Percentiles rank a stretch among this genome's conserved stretches.
Evolutionary conservation across 2,113 vertebrate genomes (phyloP).

Genomic region (Oreochromis niloticus): DNA sequence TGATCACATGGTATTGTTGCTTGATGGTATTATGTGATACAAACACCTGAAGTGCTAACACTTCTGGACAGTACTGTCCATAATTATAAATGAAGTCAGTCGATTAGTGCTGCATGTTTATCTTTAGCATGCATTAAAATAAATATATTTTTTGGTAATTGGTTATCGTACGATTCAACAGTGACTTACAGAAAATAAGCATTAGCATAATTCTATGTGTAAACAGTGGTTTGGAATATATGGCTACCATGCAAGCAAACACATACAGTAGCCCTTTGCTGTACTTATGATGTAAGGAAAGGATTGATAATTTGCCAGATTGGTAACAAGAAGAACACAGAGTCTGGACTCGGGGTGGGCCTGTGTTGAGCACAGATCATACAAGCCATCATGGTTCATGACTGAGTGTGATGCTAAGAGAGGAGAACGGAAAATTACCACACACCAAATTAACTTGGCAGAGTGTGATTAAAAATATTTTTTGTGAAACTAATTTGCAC

Average conservation of each 20-base stretch:
- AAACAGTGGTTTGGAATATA: neutral
- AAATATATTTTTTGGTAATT: too few species aligned
- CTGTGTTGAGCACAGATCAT: constrained; percentile 18
- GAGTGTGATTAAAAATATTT: constrained; percentile 72
- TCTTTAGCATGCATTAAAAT: neutral
- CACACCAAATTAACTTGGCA: constrained; percentile 69
- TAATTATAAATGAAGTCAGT: neutral
- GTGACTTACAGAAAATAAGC: neutral
- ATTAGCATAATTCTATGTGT: neutral
- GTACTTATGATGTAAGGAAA: neutral
- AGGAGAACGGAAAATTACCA: constrained; percentile 54
- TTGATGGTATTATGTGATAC: neutral
- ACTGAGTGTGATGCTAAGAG: constrained; percentile 40
- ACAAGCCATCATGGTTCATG: constrained; percentile 41
- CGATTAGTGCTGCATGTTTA: neutral
- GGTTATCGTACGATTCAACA: neutral
- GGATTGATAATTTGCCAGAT: neutral
- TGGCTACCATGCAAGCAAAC: neutral
- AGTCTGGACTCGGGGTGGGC: neutral
- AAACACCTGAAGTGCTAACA: neutral
- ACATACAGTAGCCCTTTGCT: neutral
- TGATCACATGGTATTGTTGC: neutral
- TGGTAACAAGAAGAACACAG: neutral
- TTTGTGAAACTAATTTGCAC: constrained; percentile 76
- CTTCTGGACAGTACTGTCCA: neutral